Base-by-base conservation (phyloP, 2,888 invertebrate species). In the Ceramica pisi region DNA sequence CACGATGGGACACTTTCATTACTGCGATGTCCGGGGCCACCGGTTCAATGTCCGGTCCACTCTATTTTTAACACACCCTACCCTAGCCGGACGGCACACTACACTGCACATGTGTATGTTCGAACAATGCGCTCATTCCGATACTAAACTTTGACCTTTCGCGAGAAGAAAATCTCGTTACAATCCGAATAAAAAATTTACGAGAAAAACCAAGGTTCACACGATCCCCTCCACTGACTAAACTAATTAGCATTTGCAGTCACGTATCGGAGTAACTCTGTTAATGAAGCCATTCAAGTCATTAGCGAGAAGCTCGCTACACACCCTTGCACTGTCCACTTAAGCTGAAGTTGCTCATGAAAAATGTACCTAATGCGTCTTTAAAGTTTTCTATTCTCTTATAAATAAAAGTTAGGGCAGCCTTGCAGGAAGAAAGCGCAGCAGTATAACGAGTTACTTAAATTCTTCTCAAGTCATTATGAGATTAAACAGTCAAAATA, bases 41-140 rank as follows among this genome's bases (percentile, higher is more conserved):
- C 93, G 89, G 95, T 94, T 95, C 94, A 95, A 95, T 94, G 95
- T 94, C 94, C 95, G 94, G 92, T 90, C 82, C 87, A 85, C 88
- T 92, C 94, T 95, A 95, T 95, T 94, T 95, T 94, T 95, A 95
- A 92, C 91, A 85, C 87, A 81, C 87, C 90, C 89, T 87, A 84
- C 86, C 90, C 88, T 87, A 85, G 88, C 88, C 86, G 89, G 87
- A 88, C 88, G 84, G 86, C 87, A 86, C 84, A 86, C 81, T 60
- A 69, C 82, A 77, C 70, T 75, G 88, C 90, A 91, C 88, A 86
- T 90, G 88, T 91, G 88, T 87, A 85, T 75, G 83, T 88, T 83
- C 81, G 82, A 89, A 93, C 92, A 92, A 93, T 92, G 85, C 86
- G 82, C 81, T 75, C 82, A 78, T 83, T 87, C 83, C 85, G 84